Conservation (phyloP, 30 jellyfish, hydroid and myxozoan genomes). For the Haliclystus octoradiatus region DNA sequence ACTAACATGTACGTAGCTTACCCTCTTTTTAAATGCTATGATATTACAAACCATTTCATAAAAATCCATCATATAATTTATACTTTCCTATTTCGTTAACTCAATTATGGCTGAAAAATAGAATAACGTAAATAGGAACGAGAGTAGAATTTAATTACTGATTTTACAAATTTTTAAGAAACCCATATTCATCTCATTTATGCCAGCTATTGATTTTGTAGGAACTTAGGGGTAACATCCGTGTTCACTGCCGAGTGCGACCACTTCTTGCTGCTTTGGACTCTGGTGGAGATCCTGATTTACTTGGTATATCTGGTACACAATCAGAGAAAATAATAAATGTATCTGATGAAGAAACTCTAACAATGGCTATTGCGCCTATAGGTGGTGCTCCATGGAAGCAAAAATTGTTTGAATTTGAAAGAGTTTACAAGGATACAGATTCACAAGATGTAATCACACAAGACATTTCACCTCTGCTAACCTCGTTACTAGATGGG, state of each 20-base stretch:
- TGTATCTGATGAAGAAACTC: constrained; percentile 63
- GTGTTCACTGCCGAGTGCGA: constrained; percentile 84
- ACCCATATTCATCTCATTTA: too few species aligned
- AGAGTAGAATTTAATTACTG: too few species aligned
- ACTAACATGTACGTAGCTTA: too few species aligned
- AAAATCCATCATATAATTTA: too few species aligned
- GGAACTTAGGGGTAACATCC: constrained; percentile 81
- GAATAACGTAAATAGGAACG: too few species aligned
- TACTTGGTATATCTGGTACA: constrained; percentile 64
- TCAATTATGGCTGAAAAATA: too few species aligned
- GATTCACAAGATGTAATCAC: constrained; percentile 46
- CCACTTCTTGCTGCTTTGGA: constrained; percentile 66
- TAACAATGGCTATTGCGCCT: constrained; percentile 15
- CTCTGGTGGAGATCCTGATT: constrained; percentile 70
- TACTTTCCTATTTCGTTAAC: too few species aligned
- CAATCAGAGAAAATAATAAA: constrained; percentile 56
- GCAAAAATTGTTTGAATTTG: constrained; percentile 42
- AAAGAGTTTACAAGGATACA: constrained; percentile 55
- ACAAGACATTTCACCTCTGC: constrained; percentile 69
- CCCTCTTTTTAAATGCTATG: too few species aligned
- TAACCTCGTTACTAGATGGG: constrained; percentile 90
- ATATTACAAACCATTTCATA: too few species aligned
- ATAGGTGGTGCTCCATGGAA: constrained; percentile 30
- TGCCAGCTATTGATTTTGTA: too few species aligned
- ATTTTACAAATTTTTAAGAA: too few species aligned